Evolutionary conservation across 2,797 vertebrate species (phyloP), one percentile per base, ranked within the genome.

Genomic region (Poecilia wingei): DNA sequence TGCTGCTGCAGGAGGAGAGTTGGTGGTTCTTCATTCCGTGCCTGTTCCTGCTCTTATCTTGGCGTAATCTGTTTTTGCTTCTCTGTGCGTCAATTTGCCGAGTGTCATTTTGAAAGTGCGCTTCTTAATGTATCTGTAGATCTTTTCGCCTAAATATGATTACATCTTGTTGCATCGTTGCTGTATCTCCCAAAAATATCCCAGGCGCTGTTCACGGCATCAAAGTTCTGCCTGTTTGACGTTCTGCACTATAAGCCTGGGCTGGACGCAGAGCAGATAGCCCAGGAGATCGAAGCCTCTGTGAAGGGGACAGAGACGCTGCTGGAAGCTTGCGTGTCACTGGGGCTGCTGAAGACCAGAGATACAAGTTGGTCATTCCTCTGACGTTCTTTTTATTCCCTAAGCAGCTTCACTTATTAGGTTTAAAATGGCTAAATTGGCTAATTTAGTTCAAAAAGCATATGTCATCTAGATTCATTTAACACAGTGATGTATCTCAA

Each of bases 161-260:
- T 1, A 0, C 2, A 33, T 41, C 61, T 64, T 16, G 1, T 45
- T 70, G 2, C n/a, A 3, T 70, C 41, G 9, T 7, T 41, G 41
- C 85, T 82, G 10, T 18, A 7, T 49, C 55, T 80, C 74, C 43
- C 49, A 28, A 72, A 83, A 77, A 74, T 12, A 9, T 80, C 78
- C 1, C 91, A 99, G 98, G 95, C 94, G 4, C 92, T 99, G 45
- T 97, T 99, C 81, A 95, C 95, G 2, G 97, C 97, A 0, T 97
- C 95, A 88, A 95, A 95, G 87, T 82, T 99, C 89, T 91, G 94
- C 51, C 79, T 99, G 45, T 99, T 99, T 79, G 97, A 99, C 90
- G 33, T 95, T 47, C 90, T 99, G 4, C 94, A 92, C n/a, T 71
- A 41, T 22, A 91, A 81, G 3, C 93, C 91, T 6, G 92, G 94